Evolutionary conservation across 2,888 invertebrate genomes (phyloP), one percentile per base, ranked within the genome.

Genomic region (Polymixis lichenea): DNA sequence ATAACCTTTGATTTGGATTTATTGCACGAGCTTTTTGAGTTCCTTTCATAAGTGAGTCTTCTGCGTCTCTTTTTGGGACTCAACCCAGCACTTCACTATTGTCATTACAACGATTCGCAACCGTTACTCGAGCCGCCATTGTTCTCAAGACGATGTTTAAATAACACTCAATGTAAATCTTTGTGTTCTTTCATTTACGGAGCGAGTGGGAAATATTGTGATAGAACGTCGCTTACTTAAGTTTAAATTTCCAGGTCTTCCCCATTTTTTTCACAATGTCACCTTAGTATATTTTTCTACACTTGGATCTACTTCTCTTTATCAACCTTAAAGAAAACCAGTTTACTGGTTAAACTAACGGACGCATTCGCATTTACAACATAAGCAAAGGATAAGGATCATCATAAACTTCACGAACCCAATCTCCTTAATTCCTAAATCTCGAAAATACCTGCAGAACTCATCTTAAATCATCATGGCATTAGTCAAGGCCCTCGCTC

Each of bases 81-180:
- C 19, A 13, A 17, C 25, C 13, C 62, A 75, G 25, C 46, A 46
- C 65, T 71, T 46, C 68, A 78, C 62, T 75, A 74, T 72, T 78
- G 82, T 82, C 71, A 84, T 81, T 81, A 81, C 65, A 56, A 75
- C 25, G 84, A 78, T 75, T 75, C 55, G 55, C 77, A 73, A 82
- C 82, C 82, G 84, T 84, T 85, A 85, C 66, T 72, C 62, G 76
- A 83, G 71, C 53, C 38, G 22, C 62, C 75, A 84, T 84, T 84
- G 84, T 84, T 79, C 76, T 65, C 71, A 64, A 83, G 72, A 84
- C 84, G 84, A 86, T 84, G 75, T 84, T 84, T 83, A 84, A 84
- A 83, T 83, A 83, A 84, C 77, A 80, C 77, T 66, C 72, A 72
- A 56, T 77, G 83, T 80, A 75, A 73, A 84, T 83, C 80, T 84